These are phyloP conservation scores for Andrena hattorfiana DNA, from an alignment of 2,888 invertebrate species.

Conservation along the genomic window DNA sequence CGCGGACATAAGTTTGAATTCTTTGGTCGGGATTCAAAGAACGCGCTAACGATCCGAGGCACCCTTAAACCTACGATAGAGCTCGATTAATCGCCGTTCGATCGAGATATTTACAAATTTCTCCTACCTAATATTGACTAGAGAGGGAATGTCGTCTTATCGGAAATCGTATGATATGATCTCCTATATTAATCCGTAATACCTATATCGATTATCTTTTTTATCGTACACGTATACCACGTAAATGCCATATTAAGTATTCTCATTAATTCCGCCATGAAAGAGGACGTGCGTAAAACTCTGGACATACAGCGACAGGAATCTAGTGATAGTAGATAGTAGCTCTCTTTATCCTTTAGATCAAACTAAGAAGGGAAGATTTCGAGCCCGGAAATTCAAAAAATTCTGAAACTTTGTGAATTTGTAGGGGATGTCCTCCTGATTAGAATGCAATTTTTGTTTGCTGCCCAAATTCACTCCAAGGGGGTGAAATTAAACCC, in stretches of 20 bases:
- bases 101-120: slow-evolving; percentile 76
- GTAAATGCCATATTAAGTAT: slow-evolving; percentile 44
- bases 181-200: slow-evolving; percentile 44
- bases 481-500: no score
- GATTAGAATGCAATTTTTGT: no score
- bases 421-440: no score
- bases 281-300: slow-evolving; percentile 29
- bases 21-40: slow-evolving; percentile 1
- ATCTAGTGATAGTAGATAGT: slow-evolving; percentile 23
- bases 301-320: slow-evolving; percentile 38
- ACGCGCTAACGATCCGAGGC: neutral
- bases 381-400: no score
- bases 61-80: slow-evolving; percentile 34
- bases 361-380: slow-evolving; percentile 22
- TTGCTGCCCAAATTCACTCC: no score
- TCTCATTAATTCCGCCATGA: slow-evolving; percentile 24
- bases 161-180: slow-evolving; percentile 53
- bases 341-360: slow-evolving; percentile 8
- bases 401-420: no score
- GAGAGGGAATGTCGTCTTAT: slow-evolving; percentile 80
- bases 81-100: slow-evolving; percentile 12
- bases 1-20: neutral
- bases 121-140: slow-evolving; percentile 84
- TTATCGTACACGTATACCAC: slow-evolving; percentile 67
- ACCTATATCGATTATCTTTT: slow-evolving; percentile 42